Conservation (phyloP, 1,140 invertebrate species). For the Drosophila trapezifrons region DNA sequence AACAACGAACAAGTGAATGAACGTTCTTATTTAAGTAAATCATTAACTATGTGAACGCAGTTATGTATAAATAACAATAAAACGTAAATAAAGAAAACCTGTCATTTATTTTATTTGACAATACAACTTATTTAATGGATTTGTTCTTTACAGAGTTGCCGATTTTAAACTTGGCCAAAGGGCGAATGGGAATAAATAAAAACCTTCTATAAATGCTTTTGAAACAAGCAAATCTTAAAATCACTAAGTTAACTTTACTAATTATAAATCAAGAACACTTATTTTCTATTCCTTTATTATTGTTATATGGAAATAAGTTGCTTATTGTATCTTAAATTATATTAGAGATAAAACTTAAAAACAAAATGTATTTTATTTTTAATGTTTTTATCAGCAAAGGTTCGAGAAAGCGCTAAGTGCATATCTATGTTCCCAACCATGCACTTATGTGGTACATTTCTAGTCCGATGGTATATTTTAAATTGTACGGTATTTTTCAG, state of each 20-base stretch:
- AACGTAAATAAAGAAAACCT: slow-evolving; percentile 55
- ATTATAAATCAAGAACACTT: too few species aligned
- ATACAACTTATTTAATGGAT: background rate
- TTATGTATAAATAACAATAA: slow-evolving; percentile 68
- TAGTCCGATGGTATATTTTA: background rate
- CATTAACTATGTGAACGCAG: slow-evolving; percentile 59
- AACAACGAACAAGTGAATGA: slow-evolving; percentile 57
- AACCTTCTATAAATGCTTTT: too few species aligned
- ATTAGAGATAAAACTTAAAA: background rate
- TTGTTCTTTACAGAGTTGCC: accelerated
- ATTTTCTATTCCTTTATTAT: too few species aligned
- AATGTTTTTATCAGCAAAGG: background rate
- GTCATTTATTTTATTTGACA: background rate
- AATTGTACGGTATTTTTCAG: background rate
- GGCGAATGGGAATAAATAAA: too few species aligned
- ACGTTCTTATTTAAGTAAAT: slow-evolving; percentile 62
- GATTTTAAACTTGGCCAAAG: background rate
- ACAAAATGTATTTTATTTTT: background rate
- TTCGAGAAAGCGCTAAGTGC: background rate
- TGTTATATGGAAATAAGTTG: too few species aligned
- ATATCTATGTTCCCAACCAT: background rate
- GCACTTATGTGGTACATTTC: background rate
- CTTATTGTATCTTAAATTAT: too few species aligned
- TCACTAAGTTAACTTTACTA: too few species aligned
- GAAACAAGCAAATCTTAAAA: background rate